phyloP scores from a whole-genome alignment of 2,888 invertebrate genomes.

The Linnaemya tessellans region DNA sequence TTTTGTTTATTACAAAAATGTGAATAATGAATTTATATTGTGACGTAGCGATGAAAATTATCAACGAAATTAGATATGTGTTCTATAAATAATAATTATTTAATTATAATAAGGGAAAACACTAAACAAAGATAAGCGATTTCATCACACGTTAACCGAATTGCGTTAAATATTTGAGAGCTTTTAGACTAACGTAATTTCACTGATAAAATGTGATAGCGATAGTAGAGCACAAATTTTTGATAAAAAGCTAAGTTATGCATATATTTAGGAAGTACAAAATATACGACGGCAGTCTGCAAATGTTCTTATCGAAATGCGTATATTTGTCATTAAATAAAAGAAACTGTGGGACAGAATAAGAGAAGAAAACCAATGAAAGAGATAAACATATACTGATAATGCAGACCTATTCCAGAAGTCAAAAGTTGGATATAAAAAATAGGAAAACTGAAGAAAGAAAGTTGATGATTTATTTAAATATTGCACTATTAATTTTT shows the following conservation, averaged over 20 bases:
- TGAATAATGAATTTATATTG: not conserved
- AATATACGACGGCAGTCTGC: not conserved
- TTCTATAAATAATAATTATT: slow-evolving; percentile 1
- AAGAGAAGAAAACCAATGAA: too few species aligned
- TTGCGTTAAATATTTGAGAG: not conserved
- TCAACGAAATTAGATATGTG: not conserved
- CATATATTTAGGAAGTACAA: not conserved
- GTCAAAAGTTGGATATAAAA: too few species aligned
- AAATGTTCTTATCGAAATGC: too few species aligned
- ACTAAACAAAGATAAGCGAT: not conserved
- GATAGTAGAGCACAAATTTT: not conserved
- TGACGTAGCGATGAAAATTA: not conserved
- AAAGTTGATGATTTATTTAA: too few species aligned
- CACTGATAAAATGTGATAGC: not conserved
- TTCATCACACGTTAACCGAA: not conserved
- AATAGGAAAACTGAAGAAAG: too few species aligned
- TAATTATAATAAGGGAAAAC: not conserved
- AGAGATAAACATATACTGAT: too few species aligned
- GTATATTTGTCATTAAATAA: too few species aligned
- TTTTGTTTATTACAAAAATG: not conserved
- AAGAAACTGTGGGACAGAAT: too few species aligned
- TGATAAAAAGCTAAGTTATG: not conserved
- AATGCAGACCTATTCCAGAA: too few species aligned
- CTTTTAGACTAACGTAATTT: not conserved
- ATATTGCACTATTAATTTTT: too few species aligned